phyloP scores from a whole-genome alignment of 2,113 vertebrate genomes.

The Gracilinanus agilis region DNA sequence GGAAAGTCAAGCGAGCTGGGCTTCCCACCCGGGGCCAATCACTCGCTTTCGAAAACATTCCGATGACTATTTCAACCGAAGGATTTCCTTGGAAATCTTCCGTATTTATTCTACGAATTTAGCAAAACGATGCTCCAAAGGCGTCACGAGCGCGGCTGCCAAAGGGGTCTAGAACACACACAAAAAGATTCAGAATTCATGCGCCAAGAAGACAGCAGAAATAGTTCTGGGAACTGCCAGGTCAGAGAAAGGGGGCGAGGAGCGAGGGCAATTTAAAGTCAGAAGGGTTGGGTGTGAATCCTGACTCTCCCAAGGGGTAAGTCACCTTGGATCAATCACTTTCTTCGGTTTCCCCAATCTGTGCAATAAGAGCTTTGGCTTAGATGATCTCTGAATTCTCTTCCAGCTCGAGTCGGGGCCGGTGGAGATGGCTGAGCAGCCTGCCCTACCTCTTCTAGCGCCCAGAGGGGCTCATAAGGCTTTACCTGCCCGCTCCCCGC shows the following conservation, averaged over 20 bases:
- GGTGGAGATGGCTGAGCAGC: no score
- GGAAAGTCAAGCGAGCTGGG: not conserved
- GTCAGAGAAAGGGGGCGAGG: not conserved
- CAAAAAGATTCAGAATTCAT: not conserved
- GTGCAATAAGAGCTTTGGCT: not conserved
- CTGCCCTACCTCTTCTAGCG: not conserved
- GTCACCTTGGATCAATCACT: not conserved
- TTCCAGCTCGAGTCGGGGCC: no score
- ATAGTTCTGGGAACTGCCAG: not conserved
- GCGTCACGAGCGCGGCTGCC: not conserved
- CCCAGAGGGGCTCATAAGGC: not conserved
- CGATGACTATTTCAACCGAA: not conserved
- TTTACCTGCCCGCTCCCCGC: not conserved
- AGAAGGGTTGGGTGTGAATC: not conserved
- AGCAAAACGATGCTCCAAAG: not conserved
- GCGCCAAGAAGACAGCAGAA: not conserved
- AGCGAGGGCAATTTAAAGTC: not conserved
- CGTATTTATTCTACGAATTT: not conserved
- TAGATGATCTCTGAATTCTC: not conserved
- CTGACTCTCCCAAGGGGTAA: not conserved
- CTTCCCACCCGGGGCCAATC: not conserved
- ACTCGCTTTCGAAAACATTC: not conserved
- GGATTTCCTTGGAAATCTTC: not conserved
- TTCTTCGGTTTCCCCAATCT: not conserved
- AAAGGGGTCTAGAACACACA: not conserved